phyloP scores from a whole-genome alignment of 2,888 invertebrate genomes.

The Ypsolopha sequella region DNA sequence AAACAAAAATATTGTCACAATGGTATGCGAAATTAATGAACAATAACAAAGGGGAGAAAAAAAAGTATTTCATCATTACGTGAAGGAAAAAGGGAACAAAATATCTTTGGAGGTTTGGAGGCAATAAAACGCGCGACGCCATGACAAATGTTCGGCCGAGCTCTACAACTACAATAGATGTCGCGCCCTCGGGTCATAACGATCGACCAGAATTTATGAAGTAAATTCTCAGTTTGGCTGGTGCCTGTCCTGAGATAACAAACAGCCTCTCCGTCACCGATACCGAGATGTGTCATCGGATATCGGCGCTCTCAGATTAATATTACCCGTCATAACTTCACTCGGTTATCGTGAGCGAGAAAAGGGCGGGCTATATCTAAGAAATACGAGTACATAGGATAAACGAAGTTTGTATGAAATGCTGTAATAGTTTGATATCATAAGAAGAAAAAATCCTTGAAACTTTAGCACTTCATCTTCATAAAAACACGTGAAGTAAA shows the following conservation, averaged over 20 bases:
- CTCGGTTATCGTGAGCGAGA: neutral
- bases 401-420: neutral
- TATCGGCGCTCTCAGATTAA: neutral
- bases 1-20: too few species aligned
- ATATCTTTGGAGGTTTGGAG: conserved; percentile 9
- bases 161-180: conserved; percentile 39
- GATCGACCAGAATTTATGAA: conserved; percentile 49
- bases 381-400: neutral
- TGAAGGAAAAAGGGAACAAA: conserved; percentile 15
- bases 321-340: neutral
- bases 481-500: too few species aligned
- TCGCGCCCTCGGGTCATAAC: conserved; percentile 55
- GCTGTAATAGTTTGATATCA: too few species aligned
- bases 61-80: too few species aligned
- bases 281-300: neutral
- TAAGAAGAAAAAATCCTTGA: too few species aligned
- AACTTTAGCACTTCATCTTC: too few species aligned
- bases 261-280: neutral
- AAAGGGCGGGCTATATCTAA: neutral
- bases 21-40: too few species aligned
- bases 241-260: conserved; percentile 7
- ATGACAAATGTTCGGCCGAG: conserved; percentile 34
- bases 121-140: conserved; percentile 34
- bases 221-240: conserved; percentile 24
- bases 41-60: too few species aligned